These are phyloP conservation scores for Drosophila algonquin DNA, from an alignment of 2,888 invertebrate genomes.

Conservation along the genomic window DNA sequence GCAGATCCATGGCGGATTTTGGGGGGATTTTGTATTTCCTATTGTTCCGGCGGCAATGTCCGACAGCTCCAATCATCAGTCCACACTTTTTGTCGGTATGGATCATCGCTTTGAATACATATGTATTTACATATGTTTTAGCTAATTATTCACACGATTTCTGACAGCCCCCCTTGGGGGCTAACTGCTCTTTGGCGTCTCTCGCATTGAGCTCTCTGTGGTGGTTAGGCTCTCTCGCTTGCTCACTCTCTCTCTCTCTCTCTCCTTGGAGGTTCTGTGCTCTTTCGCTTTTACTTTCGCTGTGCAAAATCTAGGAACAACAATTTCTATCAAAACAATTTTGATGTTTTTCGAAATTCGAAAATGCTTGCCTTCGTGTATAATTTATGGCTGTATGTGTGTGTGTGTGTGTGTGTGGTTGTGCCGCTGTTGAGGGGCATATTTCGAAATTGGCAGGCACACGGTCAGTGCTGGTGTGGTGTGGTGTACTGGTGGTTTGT, in stretches of 20 bases:
- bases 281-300: constrained; percentile 47
- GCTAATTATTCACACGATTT: constrained; percentile 38
- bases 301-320: constrained; percentile 29
- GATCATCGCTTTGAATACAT: not conserved
- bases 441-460: constrained; percentile 69
- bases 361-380: constrained; percentile 50
- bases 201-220: not conserved
- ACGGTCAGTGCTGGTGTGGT: constrained; percentile 34
- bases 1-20: not conserved
- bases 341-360: constrained; percentile 72
- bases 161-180: constrained; percentile 14
- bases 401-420: constrained; percentile 19
- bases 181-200: not conserved
- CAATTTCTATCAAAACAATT: constrained; percentile 49
- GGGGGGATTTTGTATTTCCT: not conserved
- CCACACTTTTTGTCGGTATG: not conserved
- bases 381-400: constrained; percentile 57
- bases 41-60: not conserved
- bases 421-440: constrained; percentile 47
- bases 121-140: constrained; percentile 15
- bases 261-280: not conserved
- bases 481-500: constrained; percentile 1
- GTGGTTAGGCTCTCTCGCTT: not conserved
- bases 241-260: not conserved
- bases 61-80: not conserved